Conservation (phyloP, 2,888 invertebrate genomes). For the Dolomedes plantarius region DNA sequence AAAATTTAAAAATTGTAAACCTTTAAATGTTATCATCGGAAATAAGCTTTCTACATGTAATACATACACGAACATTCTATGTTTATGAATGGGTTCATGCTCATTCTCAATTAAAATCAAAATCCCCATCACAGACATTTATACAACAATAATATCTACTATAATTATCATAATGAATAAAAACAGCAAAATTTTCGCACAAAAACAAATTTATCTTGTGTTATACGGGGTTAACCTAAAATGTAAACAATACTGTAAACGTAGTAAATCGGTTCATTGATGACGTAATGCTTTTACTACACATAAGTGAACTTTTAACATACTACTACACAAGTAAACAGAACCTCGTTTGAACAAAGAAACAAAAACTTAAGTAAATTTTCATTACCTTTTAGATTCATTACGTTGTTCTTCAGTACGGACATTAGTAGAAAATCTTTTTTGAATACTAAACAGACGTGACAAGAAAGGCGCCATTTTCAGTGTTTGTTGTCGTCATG, state of each 20-base stretch:
- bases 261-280: conserved; percentile 66
- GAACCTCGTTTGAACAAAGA: too few relatives aligned
- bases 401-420: conserved; percentile 41
- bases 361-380: background rate
- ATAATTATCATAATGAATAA: too few relatives aligned
- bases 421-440: conserved; percentile 59
- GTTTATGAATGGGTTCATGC: too few relatives aligned
- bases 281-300: conserved; percentile 56
- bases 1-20: too few relatives aligned
- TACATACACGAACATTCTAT: too few relatives aligned
- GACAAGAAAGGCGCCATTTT: conserved; percentile 71
- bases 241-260: conserved; percentile 51
- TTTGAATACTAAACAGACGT: conserved; percentile 64
- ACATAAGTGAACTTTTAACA: conserved; percentile 5
- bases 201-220: too few relatives aligned
- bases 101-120: too few relatives aligned
- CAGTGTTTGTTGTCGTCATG: conserved; percentile 69
- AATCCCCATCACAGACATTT: too few relatives aligned
- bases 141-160: too few relatives aligned
- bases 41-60: too few relatives aligned
- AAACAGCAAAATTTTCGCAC: too few relatives aligned
- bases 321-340: background rate
- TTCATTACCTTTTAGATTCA: conserved; percentile 59
- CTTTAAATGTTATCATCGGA: too few relatives aligned
- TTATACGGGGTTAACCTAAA: conserved; percentile 9